Evolutionary conservation across 2,888 invertebrate species (phyloP).

Genomic region (Pyralis farinalis): DNA sequence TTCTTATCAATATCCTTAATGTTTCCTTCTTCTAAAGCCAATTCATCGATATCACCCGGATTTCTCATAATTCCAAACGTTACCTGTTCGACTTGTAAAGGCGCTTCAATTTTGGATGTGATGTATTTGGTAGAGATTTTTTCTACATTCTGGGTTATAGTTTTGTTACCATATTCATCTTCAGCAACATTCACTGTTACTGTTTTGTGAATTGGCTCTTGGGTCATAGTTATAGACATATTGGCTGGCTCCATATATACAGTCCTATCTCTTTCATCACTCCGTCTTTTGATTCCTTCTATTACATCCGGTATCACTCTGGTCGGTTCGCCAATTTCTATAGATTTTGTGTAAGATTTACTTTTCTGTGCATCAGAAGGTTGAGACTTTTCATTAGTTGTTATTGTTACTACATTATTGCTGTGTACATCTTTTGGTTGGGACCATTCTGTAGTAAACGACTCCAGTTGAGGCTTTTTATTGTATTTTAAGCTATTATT

Average conservation of each 20-base stretch:
- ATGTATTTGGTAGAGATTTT: conserved; percentile 66
- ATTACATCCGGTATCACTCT: conserved; percentile 66
- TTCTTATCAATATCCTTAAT: conserved; percentile 64
- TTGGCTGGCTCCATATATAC: conserved; percentile 71
- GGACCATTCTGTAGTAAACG: conserved; percentile 53
- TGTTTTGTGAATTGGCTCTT: conserved; percentile 72
- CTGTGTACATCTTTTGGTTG: conserved; percentile 49
- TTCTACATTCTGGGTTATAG: conserved; percentile 73
- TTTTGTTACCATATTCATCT: conserved; percentile 73
- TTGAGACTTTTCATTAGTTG: conserved; percentile 57
- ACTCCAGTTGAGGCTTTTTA: conserved; percentile 48
- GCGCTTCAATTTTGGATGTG: conserved; percentile 60
- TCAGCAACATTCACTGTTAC: conserved; percentile 74
- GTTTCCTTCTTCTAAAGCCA: conserved; percentile 66
- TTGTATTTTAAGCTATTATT: conserved; percentile 63
- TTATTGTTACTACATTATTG: conserved; percentile 70
- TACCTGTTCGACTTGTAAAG: conserved; percentile 71
- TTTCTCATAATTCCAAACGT: conserved; percentile 69
- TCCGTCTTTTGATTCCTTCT: conserved; percentile 59
- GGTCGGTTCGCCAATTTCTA: conserved; percentile 68
- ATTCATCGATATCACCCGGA: conserved; percentile 53
- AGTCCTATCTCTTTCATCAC: conserved; percentile 60
- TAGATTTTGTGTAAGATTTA: conserved; percentile 72
- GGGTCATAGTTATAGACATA: conserved; percentile 68
- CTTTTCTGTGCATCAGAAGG: conserved; percentile 48